Percentiles rank a stretch among this genome's conserved stretches.
Evolutionary conservation across 1,140 invertebrate genomes (phyloP).

Genomic region (Mizuhopecten yessoensis): DNA sequence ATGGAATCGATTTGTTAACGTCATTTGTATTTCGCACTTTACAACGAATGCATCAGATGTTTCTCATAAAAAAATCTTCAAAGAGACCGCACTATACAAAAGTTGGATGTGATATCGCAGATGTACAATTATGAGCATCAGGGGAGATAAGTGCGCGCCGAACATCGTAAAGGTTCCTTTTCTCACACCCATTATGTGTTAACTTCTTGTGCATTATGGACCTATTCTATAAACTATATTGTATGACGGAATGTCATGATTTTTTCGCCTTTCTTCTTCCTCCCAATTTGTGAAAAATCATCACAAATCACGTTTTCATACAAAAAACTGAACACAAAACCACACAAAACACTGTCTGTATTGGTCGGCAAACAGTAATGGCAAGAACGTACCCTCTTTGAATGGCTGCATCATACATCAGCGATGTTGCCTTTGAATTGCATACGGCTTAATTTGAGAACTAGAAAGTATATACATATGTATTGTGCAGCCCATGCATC

Average conservation of each 20-base stretch:
- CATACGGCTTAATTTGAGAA: neutral
- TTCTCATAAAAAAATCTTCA: conserved; percentile 30
- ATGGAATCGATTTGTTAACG: neutral
- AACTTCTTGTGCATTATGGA: no score
- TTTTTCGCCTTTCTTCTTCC: no score
- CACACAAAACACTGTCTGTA: no score
- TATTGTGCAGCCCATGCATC: conserved; percentile 13
- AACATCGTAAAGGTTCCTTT: no score
- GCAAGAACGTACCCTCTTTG: neutral
- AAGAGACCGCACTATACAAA: neutral
- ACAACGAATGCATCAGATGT: neutral
- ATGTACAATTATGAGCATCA: neutral
- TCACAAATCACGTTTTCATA: no score
- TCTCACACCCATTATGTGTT: no score
- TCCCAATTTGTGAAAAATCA: no score
- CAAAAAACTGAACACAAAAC: no score
- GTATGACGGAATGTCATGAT: no score
- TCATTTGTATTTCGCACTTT: neutral
- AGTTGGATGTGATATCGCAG: neutral
- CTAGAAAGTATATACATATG: neutral
- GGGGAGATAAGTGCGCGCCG: neutral
- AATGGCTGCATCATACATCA: neutral
- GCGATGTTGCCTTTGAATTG: neutral
- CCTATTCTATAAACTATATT: no score
- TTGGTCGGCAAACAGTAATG: neutral